A percentile compares a stretch with the other conserved stretches of the same genome.
Evolutionary conservation across 1,140 invertebrate species (phyloP).

Genomic region (Dreissena rostriformis): DNA sequence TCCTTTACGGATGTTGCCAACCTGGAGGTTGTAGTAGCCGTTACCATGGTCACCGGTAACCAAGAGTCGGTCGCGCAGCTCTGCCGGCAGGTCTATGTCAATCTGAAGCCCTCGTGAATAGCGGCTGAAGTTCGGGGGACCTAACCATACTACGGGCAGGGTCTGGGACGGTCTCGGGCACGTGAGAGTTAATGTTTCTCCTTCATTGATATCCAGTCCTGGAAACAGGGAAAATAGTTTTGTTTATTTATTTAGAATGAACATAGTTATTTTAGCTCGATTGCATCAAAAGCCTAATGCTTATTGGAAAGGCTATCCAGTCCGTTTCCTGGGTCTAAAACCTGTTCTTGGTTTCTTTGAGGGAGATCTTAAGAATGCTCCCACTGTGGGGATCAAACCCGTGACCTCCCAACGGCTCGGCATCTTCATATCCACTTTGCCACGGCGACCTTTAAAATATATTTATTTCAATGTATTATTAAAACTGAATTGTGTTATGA

Average conservation of each 20-base stretch:
- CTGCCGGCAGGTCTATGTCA: slow-evolving; percentile 36
- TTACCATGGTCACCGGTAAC: slow-evolving; percentile 44
- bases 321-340: not conserved
- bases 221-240: slow-evolving; percentile 14
- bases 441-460: too few species aligned
- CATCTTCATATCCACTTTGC: too few species aligned
- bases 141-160: slow-evolving; percentile 43
- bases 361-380: too few species aligned
- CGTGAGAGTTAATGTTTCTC: slow-evolving; percentile 51
- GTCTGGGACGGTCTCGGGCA: slow-evolving; percentile 27
- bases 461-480: too few species aligned
- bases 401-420: too few species aligned
- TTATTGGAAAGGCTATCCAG: not conserved
- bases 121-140: slow-evolving; percentile 28
- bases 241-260: not conserved
- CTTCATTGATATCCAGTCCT: slow-evolving; percentile 51
- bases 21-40: slow-evolving; percentile 48
- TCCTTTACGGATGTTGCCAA: slow-evolving; percentile 30
- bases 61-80: slow-evolving; percentile 38
- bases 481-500: too few species aligned
- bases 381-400: too few species aligned
- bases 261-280: not conserved
- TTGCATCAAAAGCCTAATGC: too few species aligned
- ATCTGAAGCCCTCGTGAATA: slow-evolving; percentile 36
- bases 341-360: not conserved